Conservation (phyloP, 1,140 invertebrate species). For the honey bee (Apis mellifera) region DNA sequence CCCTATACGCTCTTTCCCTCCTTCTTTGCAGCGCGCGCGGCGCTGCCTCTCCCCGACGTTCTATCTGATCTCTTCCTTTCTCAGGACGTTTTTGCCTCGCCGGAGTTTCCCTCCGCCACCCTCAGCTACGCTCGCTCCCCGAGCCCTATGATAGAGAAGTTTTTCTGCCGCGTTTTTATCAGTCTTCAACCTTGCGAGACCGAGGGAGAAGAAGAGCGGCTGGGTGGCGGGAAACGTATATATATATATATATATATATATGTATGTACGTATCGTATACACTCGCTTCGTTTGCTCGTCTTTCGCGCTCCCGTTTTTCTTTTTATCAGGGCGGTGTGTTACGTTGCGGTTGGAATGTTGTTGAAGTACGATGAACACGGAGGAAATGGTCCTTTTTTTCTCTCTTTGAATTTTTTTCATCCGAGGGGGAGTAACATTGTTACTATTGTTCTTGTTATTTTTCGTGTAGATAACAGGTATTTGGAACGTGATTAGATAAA, state of each 20-base stretch:
- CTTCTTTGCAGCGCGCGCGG: neutral
- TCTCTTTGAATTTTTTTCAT: neutral
- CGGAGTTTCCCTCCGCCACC: neutral
- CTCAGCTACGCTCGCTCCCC: neutral
- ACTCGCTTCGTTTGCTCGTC: conserved; percentile 7
- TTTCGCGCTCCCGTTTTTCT: neutral
- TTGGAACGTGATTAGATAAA: no score
- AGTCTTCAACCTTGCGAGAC: conserved; percentile 45
- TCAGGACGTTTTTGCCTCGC: conserved; percentile 48
- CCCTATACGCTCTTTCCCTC: conserved; percentile 14
- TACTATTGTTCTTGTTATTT: neutral
- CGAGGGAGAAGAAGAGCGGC: conserved; percentile 38
- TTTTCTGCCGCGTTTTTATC: conserved; percentile 60
- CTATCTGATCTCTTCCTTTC: conserved; percentile 49
- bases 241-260: neutral
- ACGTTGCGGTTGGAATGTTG: conserved; percentile 26
- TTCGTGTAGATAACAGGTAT: no score
- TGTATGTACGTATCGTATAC: neutral
- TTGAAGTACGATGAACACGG: conserved; percentile 4
- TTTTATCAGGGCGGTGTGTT: neutral
- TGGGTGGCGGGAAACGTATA: conserved; percentile 8
- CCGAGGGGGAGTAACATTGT: neutral
- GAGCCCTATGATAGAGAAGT: conserved; percentile 22
- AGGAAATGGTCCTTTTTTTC: neutral
- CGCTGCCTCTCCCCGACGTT: conserved; percentile 20